Conservation (phyloP, 2,797 vertebrate species). For the Hyperoplus lanceolatus region DNA sequence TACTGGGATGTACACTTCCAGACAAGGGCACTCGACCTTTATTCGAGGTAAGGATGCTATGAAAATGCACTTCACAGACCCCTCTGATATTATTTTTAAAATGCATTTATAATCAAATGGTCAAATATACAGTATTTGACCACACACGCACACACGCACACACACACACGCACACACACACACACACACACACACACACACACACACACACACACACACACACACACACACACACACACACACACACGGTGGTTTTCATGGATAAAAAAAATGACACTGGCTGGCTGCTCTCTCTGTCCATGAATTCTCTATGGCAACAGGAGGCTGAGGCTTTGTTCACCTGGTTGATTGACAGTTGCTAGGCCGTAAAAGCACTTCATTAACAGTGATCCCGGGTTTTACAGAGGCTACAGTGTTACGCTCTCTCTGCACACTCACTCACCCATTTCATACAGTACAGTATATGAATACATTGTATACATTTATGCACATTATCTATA, state of each 20-base stretch:
- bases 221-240: too few species aligned
- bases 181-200: too few species aligned
- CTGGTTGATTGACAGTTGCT: conserved; percentile 45
- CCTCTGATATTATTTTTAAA: not conserved
- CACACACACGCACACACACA: too few species aligned
- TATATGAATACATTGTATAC: too few species aligned
- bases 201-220: too few species aligned
- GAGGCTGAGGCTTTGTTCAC: conserved; percentile 49
- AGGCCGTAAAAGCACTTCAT: conserved; percentile 26
- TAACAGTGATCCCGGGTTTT: conserved; percentile 14
- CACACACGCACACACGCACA: too few species aligned
- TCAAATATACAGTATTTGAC: not conserved
- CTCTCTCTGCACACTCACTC: not conserved
- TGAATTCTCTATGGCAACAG: conserved; percentile 53
- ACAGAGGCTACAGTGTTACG: not conserved
- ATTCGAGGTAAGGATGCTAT: conserved; percentile 83
- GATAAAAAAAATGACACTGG: not conserved
- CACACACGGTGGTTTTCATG: not conserved
- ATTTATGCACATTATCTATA: conserved; percentile 20
- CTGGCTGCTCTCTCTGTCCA: not conserved
- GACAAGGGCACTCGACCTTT: conserved; percentile 83
- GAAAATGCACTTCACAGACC: not conserved
- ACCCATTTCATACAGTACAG: not conserved
- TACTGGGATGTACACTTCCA: conserved; percentile 88
- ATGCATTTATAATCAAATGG: not conserved